Evolutionary conservation across 2,888 invertebrate genomes (phyloP).

Genomic region (Choreutis nemorana): DNA sequence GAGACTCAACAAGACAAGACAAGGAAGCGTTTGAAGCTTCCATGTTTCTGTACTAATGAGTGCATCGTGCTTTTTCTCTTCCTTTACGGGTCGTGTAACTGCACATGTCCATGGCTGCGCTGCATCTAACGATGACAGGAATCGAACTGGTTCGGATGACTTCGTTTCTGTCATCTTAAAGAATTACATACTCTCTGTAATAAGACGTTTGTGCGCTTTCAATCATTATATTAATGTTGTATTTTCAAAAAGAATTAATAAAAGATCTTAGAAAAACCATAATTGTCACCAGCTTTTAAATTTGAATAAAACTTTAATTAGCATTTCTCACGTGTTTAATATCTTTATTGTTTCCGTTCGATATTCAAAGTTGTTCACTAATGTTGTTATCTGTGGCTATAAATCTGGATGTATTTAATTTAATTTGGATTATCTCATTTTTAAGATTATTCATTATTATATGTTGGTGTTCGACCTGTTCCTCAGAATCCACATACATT

Average conservation of each 20-base stretch:
- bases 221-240: background rate
- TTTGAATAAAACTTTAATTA: too few relatives aligned
- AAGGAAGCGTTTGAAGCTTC: background rate
- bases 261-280: background rate
- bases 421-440: too few relatives aligned
- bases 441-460: too few relatives aligned
- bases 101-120: conserved; percentile 15
- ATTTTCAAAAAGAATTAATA: background rate
- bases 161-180: conserved; percentile 1
- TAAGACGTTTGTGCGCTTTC: background rate
- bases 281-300: background rate
- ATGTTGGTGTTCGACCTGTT: too few relatives aligned
- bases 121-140: conserved; percentile 31
- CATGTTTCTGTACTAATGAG: conserved; percentile 4
- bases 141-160: conserved; percentile 27
- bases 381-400: too few relatives aligned
- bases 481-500: too few relatives aligned
- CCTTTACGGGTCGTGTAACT: conserved; percentile 18
- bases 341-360: too few relatives aligned
- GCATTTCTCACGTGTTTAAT: too few relatives aligned
- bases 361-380: too few relatives aligned
- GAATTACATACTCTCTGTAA: background rate
- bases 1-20: background rate
- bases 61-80: conserved; percentile 17
- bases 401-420: too few relatives aligned